Percentiles rank a stretch among this genome's conserved stretches.
These are phyloP conservation scores for Tipula confusa DNA, from an alignment of 2,888 invertebrate genomes.

Conservation along the genomic window DNA sequence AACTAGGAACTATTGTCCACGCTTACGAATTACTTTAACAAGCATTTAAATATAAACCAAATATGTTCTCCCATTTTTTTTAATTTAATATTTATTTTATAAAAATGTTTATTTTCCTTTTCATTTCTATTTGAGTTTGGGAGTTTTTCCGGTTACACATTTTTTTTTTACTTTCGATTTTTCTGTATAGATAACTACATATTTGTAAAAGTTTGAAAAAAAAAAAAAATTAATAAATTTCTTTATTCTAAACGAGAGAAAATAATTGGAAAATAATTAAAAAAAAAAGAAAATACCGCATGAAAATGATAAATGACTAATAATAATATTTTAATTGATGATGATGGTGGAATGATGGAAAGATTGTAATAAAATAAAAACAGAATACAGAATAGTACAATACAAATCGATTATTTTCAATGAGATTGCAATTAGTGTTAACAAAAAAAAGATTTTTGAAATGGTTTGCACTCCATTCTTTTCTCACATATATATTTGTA, in stretches of 20 bases:
- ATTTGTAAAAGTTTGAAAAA: not conserved
- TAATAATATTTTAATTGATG: not conserved
- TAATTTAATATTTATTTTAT: too few relatives aligned
- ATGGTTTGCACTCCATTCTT: not conserved
- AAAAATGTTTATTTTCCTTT: not conserved
- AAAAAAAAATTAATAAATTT: not conserved
- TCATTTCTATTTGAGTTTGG: not conserved
- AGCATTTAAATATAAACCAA: too few relatives aligned
- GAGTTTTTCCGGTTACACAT: not conserved
- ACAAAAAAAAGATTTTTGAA: not conserved
- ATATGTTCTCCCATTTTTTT: too few relatives aligned
- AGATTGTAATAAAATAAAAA: not conserved
- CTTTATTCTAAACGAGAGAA: not conserved
- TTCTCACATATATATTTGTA: too few relatives aligned
- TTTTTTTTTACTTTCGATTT: not conserved
- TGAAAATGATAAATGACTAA: conserved; percentile 1
- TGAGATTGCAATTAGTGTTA: not conserved
- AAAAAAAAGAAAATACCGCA: not conserved
- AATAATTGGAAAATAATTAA: not conserved
- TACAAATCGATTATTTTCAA: not conserved
- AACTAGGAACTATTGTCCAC: too few relatives aligned
- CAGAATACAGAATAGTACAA: not conserved
- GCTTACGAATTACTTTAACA: too few relatives aligned
- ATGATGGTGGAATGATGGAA: not conserved
- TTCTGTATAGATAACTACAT: not conserved